phyloP scores from a whole-genome alignment of 2,888 invertebrate genomes.

The Dendrolimus houi region DNA sequence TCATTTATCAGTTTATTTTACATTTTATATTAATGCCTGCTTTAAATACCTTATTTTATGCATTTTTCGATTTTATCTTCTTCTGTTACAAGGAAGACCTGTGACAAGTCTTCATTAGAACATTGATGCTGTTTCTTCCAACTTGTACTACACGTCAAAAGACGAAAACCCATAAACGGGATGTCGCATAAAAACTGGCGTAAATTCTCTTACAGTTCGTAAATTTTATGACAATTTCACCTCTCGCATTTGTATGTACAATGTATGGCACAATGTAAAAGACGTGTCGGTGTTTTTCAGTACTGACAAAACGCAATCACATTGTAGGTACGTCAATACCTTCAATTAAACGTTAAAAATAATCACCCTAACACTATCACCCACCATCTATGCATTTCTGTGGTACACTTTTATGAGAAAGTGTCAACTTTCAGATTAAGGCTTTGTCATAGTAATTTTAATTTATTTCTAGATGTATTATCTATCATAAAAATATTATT shows the following conservation, averaged over 20 bases:
- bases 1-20: no score
- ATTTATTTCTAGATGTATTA: no score
- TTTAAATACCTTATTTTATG: no score
- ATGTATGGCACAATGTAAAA: background rate
- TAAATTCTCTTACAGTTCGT: conserved; percentile 63
- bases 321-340: background rate
- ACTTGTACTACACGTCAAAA: conserved; percentile 15
- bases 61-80: no score
- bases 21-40: no score
- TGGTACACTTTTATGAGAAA: no score
- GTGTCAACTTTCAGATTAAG: no score
- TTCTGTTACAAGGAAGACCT: no score
- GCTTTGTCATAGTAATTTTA: no score
- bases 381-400: no score
- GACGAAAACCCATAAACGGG: conserved; percentile 44
- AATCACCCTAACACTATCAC: background rate
- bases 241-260: conserved; percentile 26
- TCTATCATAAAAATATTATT: no score
- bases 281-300: conserved; percentile 1
- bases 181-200: conserved; percentile 51
- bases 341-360: background rate
- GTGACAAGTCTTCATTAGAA: background rate
- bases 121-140: conserved; percentile 3
- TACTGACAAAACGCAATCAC: background rate
- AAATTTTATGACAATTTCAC: conserved; percentile 54